Evolutionary conservation across 2,797 vertebrate species (phyloP).

Genomic region (Zalophus californianus): DNA sequence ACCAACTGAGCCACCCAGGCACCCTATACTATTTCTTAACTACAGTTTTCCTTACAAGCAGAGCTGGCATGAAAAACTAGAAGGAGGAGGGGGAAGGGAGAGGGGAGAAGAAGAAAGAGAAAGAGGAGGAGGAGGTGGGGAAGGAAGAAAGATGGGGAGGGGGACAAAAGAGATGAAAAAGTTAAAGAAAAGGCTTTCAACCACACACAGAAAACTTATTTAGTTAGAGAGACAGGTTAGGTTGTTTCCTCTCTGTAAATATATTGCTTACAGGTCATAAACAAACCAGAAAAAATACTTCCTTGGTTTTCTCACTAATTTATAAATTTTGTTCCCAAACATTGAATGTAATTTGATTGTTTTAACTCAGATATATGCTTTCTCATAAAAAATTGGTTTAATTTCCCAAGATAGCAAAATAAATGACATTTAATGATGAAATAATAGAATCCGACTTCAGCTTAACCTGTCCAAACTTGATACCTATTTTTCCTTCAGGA

Average conservation of each 20-base stretch:
- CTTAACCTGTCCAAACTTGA: background rate
- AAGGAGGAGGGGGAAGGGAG: too few relatives aligned
- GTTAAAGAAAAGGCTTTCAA: background rate
- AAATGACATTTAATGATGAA: conserved; percentile 16
- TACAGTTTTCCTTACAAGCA: background rate
- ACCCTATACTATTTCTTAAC: background rate
- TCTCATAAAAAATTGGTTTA: background rate
- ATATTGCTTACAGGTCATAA: background rate
- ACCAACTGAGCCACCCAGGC: too few relatives aligned
- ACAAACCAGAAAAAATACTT: background rate
- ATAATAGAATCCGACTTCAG: background rate
- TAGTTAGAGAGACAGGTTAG: background rate
- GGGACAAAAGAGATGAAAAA: background rate
- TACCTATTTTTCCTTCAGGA: background rate
- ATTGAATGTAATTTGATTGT: background rate
- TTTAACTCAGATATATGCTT: background rate
- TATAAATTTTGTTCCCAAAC: background rate
- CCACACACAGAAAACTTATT: background rate
- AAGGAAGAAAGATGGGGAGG: too few relatives aligned
- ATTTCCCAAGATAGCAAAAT: background rate
- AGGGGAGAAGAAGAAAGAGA: background rate
- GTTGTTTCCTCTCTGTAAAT: background rate
- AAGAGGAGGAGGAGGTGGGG: background rate
- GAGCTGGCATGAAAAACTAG: background rate
- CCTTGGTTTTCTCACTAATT: background rate